phyloP scores from a whole-genome alignment of 2,888 invertebrate species.

The Thelaira solivaga region DNA sequence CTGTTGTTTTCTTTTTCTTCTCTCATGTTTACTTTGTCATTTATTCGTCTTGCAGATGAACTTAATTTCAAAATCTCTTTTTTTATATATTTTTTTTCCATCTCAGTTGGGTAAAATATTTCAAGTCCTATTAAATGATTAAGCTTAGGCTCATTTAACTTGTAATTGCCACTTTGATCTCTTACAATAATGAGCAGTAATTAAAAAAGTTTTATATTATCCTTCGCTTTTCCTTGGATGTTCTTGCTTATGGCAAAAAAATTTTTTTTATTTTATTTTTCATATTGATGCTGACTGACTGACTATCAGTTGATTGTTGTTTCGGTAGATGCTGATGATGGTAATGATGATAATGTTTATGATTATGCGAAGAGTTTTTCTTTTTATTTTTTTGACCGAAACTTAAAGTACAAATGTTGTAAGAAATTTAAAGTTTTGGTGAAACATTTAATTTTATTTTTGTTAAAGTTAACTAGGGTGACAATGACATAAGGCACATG shows the following conservation, averaged over 20 bases:
- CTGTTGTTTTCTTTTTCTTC: not conserved
- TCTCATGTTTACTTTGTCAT: not conserved
- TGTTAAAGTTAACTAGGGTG: too few species aligned
- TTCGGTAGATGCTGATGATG: not conserved
- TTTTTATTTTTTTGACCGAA: not conserved
- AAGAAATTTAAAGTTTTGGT: not conserved
- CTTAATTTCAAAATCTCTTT: conserved; percentile 4
- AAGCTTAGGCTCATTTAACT: conserved; percentile 57
- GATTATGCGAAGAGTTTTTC: conserved; percentile 24
- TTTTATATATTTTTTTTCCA: not conserved
- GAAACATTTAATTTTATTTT: too few species aligned
- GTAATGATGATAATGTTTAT: conserved; percentile 13
- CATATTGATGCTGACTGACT: not conserved
- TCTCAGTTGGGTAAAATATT: conserved; percentile 9
- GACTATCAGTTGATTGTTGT: conserved; percentile 21
- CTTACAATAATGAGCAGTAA: conserved; percentile 42
- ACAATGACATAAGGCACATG: too few species aligned
- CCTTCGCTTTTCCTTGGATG: conserved; percentile 5
- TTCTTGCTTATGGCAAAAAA: conserved; percentile 7
- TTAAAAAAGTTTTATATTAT: conserved; percentile 37
- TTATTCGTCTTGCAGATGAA: not conserved
- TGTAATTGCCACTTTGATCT: conserved; percentile 63
- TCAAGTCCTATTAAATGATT: conserved; percentile 52
- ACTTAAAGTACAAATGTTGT: conserved; percentile 6
- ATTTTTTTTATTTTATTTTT: not conserved